phyloP scores from a whole-genome alignment of 2,888 invertebrate species.

The Drosophila mimica region DNA sequence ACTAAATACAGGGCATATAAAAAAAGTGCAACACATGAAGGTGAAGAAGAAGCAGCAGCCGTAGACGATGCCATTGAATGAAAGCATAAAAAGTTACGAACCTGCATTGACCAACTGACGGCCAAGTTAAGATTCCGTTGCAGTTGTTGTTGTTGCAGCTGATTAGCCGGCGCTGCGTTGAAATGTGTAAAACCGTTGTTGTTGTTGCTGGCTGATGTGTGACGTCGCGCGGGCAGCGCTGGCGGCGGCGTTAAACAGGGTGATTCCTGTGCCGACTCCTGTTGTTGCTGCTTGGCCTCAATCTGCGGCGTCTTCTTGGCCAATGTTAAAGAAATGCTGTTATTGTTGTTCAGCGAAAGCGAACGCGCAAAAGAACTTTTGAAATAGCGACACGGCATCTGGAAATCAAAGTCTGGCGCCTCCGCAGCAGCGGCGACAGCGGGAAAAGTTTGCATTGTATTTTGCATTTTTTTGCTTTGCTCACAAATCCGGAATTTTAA shows the following conservation, averaged over 20 bases:
- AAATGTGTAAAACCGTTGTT: constrained; percentile 61
- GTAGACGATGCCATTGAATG: constrained; percentile 31
- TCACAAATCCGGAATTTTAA: constrained; percentile 34
- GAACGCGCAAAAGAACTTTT: constrained; percentile 87
- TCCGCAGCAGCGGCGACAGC: constrained; percentile 30
- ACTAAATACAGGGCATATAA: constrained; percentile 9
- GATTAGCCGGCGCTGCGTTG: constrained; percentile 56
- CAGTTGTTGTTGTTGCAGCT: constrained; percentile 48
- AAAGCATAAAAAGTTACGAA: constrained; percentile 41
- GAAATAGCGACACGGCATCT: constrained; percentile 85
- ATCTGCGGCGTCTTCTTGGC: constrained; percentile 62
- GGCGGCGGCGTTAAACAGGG: constrained; percentile 70
- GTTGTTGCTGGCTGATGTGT: constrained; percentile 48
- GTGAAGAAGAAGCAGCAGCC: background rate
- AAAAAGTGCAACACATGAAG: constrained; percentile 13
- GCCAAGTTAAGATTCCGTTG: constrained; percentile 59
- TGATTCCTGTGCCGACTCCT: constrained; percentile 31
- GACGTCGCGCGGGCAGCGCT: constrained; percentile 78
- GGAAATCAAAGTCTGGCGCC: constrained; percentile 84
- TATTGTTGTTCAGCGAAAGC: constrained; percentile 84
- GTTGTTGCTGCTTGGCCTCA: constrained; percentile 53
- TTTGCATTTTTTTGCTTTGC: constrained; percentile 42
- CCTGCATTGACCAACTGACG: constrained; percentile 64
- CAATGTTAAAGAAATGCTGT: constrained; percentile 50
- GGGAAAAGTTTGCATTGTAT: constrained; percentile 53